Base-by-base conservation (phyloP, 2,797 vertebrate species). In the Acestrorhynchus altus region DNA sequence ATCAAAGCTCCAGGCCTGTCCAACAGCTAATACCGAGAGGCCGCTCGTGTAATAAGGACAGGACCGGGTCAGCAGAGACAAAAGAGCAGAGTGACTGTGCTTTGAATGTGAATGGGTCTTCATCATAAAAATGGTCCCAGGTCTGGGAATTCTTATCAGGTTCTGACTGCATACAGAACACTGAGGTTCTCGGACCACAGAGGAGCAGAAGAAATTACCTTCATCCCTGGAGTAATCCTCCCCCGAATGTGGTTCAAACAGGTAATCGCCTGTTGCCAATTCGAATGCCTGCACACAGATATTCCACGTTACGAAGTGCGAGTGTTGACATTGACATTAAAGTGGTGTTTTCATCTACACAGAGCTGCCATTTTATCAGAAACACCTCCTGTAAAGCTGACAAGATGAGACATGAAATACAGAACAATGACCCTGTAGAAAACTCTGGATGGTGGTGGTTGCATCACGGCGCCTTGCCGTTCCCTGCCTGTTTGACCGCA, bases 141-240 rank as follows among this genome's bases (percentile, higher is more conserved):
- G 39, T 24, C 1, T 2, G 31, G 39, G 56, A 59, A 69, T 60
- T 60, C 31, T 76, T 26, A 47, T 39, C 9, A 6, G 4, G 63
- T 28, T 4, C 2, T 44, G 22, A 6, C 9, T 42, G 31, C 9
- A 40, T 15, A 63, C 35, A 40, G 10, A 39, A 35, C 70, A 64
- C 31, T 35, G 10, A 65, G 22, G 24, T 24, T 31, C 57, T 35
- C 24, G 28, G 40, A 64, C 12, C 22, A 26, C 35, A 72, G 26
- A 8, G 6, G 16, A 44, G 7, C 20, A 35, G 42, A 39, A 72
- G 11, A 26, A 40, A 47, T 78, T 83, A 95, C 97, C 98, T 97
- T 99, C 98, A 88, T 99, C 97, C 84, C 97, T 92, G 39, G 96
- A 96, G 87, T 99, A 99, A 83, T 99, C 96, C 81, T 99, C 97